Conservation (phyloP, 1,140 invertebrate species). For the Teleopsis dalmanni region DNA sequence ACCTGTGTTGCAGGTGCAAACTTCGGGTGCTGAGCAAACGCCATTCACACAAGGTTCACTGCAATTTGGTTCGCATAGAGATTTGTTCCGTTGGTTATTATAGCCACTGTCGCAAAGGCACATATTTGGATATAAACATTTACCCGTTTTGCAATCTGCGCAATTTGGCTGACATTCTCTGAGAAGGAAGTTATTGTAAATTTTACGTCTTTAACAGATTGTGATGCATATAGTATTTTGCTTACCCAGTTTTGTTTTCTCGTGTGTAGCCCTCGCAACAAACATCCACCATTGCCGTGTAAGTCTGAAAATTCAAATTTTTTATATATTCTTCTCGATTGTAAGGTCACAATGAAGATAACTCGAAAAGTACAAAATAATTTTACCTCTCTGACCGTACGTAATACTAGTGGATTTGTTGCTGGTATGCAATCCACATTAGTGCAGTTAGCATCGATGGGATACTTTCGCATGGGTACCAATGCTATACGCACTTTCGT, state of each 20-base stretch:
- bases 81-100: slow-evolving; percentile 18
- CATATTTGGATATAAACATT: slow-evolving; percentile 23
- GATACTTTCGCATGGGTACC: slow-evolving; percentile 33
- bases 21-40: slow-evolving; percentile 44
- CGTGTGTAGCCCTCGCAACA: slow-evolving; percentile 32
- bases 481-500: slow-evolving; percentile 24
- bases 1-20: slow-evolving; percentile 31
- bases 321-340: too few relatives aligned
- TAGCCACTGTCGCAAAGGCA: slow-evolving; percentile 28
- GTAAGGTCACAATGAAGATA: not conserved
- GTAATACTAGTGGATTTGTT: slow-evolving; percentile 19
- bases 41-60: slow-evolving; percentile 41
- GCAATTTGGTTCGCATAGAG: slow-evolving; percentile 26
- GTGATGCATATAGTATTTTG: not conserved
- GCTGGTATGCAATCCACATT: slow-evolving; percentile 16
- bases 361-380: not conserved
- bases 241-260: slow-evolving; percentile 19
- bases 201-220: not conserved
- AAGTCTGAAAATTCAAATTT: slow-evolving; percentile 16
- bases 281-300: slow-evolving; percentile 20
- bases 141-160: slow-evolving; percentile 25
- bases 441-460: slow-evolving; percentile 21
- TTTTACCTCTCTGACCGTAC: slow-evolving; percentile 24
- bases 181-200: not conserved
- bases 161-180: slow-evolving; percentile 27